Evolutionary conservation across 1,140 invertebrate genomes (phyloP), one percentile per base, ranked within the genome.

Genomic region (Zaprionus tsacasi): DNA sequence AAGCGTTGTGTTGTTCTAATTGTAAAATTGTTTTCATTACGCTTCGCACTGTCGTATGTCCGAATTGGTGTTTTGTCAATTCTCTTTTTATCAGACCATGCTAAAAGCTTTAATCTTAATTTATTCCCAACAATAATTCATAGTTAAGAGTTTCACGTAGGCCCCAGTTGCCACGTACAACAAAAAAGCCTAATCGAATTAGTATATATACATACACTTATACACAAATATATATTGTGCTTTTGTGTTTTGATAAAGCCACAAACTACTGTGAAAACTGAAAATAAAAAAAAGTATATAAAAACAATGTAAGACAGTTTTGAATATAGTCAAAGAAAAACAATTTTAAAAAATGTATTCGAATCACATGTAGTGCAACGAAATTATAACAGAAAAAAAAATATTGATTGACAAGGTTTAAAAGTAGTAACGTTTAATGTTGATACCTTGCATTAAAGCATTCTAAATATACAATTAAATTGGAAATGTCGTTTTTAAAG

Each of bases 261-360:
- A 81, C 85, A 78, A 85, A 59, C 54, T 65, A 66, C 81, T 89
- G 85, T 89, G 85, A 89, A 89, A 89, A 89, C 81, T 88, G 71
- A 30, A 59, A 64, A 70, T 56, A 66, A 71, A 72, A 43, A 67
- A 30, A 59, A 64, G 67, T 56, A 66, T 71, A 75, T 33, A 67
- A 75, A 60, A 21, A 13, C 38, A 13, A 40, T 5, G 45, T 50
- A 50, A 64, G 35, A 52, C 57, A 78, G 45, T 67, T 70, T 69
- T 33, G 54, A 55, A 74, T 78, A 76, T 78, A 76, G 70, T 56
- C 59, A 61, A 73, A 76, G 36, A 57, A 30, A 35, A 59, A 60
- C 76, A 76, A 69, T 59, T 55, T 30, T 30, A 5, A 30, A 30
- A 60, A 78, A 68, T 36, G 60, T 70, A 89, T 85, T 81, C 68